Evolutionary conservation across 2,797 vertebrate genomes (phyloP), one percentile per base, ranked within the genome.

Genomic region (Halcyon smyrnensis): DNA sequence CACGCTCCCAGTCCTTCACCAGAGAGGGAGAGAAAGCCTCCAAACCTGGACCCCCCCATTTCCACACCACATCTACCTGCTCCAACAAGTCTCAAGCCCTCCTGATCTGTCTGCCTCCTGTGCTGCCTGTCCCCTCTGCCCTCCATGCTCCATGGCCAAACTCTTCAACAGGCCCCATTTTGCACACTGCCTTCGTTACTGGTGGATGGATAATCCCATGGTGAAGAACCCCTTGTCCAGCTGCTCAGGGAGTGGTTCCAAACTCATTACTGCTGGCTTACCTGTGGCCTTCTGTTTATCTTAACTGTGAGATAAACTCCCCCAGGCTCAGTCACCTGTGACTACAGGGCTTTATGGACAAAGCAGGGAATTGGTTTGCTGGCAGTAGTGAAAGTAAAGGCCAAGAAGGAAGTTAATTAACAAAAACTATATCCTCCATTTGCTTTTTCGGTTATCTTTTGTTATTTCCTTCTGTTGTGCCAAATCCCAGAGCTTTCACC

Each of bases 401-500:
- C 75, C 20, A 2, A 70, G 28, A 41, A 94, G 78, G 94, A 90
- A 90, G 64, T 74, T 93, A 92, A 97, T 96, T 90, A 86, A 94
- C 82, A 90, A 93, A 93, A 13, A 30, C 15, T 32, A 25, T 57
- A 94, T 85, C 75, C 75, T 69, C 63, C 4, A 0, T 59, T 94
- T 90, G 81, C 89, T 48, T 96, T 90, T 91, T 87, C 87, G 48
- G 68, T 59, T 50, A 1, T 37, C 91, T 88, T 94, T 93, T 94
- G 83, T 95, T 82, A 74, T 82, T 91, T 62, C 43, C 36, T 78
- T 60, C 60, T 77, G 13, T 51, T 16, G 53, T 39, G 68, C 78
- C 88, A 94, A 96, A 94, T 90, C 94, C 91, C 90, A 50, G 57
- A 25, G 95, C 81, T 95, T 95, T 94, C 80, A 71, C 85, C 80